Evolutionary conservation across 2,797 vertebrate genomes (phyloP).

Genomic region (Molossus alvarezi): DNA sequence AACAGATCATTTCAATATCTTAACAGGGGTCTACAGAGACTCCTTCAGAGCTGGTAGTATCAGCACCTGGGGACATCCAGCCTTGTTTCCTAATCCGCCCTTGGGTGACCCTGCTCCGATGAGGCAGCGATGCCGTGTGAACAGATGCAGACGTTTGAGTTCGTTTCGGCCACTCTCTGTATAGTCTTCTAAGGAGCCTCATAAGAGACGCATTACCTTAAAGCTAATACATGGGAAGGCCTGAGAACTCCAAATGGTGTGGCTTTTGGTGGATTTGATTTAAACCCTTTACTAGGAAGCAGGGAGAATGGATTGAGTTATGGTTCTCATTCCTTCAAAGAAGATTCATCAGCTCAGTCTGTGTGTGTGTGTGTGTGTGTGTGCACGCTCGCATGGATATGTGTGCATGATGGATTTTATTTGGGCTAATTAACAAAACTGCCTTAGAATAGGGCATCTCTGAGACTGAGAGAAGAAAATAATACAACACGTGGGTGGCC

Average conservation of each 20-base stretch:
- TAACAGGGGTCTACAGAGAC: background rate
- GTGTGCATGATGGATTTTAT: background rate
- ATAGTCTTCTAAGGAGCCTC: slow-evolving; percentile 51
- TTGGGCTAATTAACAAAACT: background rate
- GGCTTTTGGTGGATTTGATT: slow-evolving; percentile 78
- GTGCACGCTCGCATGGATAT: too few species aligned
- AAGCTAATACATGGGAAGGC: slow-evolving; percentile 58
- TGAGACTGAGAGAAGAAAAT: background rate
- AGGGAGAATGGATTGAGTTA: slow-evolving; percentile 72
- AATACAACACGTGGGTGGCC: background rate
- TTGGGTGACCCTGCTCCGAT: background rate
- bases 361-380: background rate
- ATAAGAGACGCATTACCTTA: slow-evolving; percentile 63
- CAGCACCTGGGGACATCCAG: background rate
- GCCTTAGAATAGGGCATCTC: background rate
- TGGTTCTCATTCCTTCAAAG: slow-evolving; percentile 66
- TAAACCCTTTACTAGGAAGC: slow-evolving; percentile 79
- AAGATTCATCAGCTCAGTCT: slow-evolving; percentile 55
- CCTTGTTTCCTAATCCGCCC: slow-evolving; percentile 8
- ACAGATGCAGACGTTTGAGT: background rate
- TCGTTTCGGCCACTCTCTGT: slow-evolving; percentile 21
- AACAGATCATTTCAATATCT: background rate
- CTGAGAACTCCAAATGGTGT: slow-evolving; percentile 68
- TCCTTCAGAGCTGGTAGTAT: background rate
- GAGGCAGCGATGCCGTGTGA: background rate